Percentiles rank a stretch among this genome's conserved stretches.
Evolutionary conservation across 2,888 invertebrate species (phyloP).

Genomic region (Drosophila peninsularis): DNA sequence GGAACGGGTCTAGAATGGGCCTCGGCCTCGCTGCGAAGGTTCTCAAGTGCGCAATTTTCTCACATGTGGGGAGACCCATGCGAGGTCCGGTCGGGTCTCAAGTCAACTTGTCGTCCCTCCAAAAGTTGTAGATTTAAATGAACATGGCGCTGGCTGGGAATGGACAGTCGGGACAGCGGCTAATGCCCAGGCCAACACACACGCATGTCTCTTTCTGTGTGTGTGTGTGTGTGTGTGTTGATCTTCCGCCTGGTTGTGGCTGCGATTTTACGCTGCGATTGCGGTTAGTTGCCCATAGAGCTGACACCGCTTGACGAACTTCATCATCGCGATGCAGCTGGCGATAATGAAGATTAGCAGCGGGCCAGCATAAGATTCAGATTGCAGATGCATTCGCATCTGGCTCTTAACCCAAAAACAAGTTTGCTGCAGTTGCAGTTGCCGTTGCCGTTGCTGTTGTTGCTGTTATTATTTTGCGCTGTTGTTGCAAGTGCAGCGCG

Average conservation of each 20-base stretch:
- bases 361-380: constrained; percentile 63
- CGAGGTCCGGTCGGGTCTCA: constrained; percentile 45
- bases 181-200: constrained; percentile 43
- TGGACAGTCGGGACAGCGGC: constrained; percentile 30
- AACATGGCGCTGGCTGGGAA: constrained; percentile 73
- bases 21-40: constrained; percentile 52
- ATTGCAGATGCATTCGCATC: constrained; percentile 76
- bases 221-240: constrained; percentile 42
- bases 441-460: constrained; percentile 14
- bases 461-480: constrained; percentile 46
- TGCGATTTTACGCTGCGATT: constrained; percentile 43
- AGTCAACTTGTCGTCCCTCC: constrained; percentile 81
- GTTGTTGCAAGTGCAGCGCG: constrained; percentile 75
- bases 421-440: constrained; percentile 52
- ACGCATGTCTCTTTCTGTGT: constrained; percentile 6
- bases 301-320: constrained; percentile 77
- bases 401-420: constrained; percentile 42
- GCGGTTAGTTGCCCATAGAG: constrained; percentile 74
- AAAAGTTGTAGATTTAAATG: constrained; percentile 81
- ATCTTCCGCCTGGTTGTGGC: constrained; percentile 54
- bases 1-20: constrained; percentile 20
- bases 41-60: constrained; percentile 78
- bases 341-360: constrained; percentile 76
- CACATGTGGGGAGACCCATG: constrained; percentile 59
- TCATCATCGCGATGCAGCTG: constrained; percentile 59